These are phyloP conservation scores for Amblyopsis rosae DNA, from an alignment of 2,113 vertebrate species.

Conservation along the genomic window DNA sequence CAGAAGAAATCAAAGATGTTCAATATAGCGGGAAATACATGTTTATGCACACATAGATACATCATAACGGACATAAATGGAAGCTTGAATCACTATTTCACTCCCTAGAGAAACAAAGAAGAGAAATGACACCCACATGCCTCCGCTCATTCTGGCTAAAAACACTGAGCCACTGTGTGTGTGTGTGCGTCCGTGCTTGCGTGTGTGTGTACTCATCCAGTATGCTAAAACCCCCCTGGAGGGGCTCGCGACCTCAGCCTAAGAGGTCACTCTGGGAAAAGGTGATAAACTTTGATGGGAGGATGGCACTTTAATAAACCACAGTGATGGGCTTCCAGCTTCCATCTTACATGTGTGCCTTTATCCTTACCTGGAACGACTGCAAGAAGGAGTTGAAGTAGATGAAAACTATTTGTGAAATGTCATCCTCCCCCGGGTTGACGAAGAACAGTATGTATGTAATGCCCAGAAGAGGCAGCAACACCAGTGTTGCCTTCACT, in stretches of 20 bases:
- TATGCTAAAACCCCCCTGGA: slow-evolving; percentile 32
- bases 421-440: slow-evolving; percentile 94
- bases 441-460: slow-evolving; percentile 99
- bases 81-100: background rate
- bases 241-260: background rate
- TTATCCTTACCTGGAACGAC: slow-evolving; percentile 91
- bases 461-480: slow-evolving; percentile 93
- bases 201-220: slow-evolving; percentile 9
- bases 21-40: background rate
- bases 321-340: background rate
- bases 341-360: background rate
- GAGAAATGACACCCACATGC: slow-evolving; percentile 31
- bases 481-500: slow-evolving; percentile 93
- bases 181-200: background rate
- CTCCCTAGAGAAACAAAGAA: slow-evolving; percentile 2
- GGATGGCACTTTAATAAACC: background rate
- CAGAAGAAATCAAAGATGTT: background rate
- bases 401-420: slow-evolving; percentile 97
- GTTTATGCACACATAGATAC: background rate
- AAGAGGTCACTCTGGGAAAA: slow-evolving; percentile 7
- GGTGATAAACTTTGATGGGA: background rate
- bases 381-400: slow-evolving; percentile 99
- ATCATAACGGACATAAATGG: background rate
- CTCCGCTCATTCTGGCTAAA: slow-evolving; percentile 27
- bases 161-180: background rate